Percentiles rank a stretch among this genome's conserved stretches.
Evolutionary conservation across 2,113 vertebrate species (phyloP).

Genomic region (Chaetura pelagica): DNA sequence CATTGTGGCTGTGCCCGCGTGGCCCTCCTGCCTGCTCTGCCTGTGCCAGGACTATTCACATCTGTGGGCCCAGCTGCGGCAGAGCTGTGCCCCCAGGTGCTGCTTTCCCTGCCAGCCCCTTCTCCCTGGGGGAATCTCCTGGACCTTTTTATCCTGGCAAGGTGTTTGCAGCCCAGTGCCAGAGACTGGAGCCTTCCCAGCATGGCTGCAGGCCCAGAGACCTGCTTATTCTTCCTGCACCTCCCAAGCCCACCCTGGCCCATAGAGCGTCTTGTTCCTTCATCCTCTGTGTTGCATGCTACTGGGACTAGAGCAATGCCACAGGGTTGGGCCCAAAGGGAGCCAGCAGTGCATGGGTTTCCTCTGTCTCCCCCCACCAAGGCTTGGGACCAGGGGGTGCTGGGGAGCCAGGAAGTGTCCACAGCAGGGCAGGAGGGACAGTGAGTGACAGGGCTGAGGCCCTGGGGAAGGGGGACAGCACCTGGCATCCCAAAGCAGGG

Average conservation of each 20-base stretch:
- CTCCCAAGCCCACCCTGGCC: not conserved
- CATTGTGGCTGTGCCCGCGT: not conserved
- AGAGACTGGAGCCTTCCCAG: not conserved
- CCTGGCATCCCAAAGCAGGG: not conserved
- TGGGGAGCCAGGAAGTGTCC: not conserved
- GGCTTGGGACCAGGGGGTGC: not conserved
- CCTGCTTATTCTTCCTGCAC: not conserved
- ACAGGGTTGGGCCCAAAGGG: not conserved
- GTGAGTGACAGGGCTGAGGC: rapidly evolving
- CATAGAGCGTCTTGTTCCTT: not conserved
- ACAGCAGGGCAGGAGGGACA: not conserved
- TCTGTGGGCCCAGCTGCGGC: not conserved
- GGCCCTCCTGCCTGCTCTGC: not conserved
- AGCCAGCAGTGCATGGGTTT: rapidly evolving
- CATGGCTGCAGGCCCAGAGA: not conserved
- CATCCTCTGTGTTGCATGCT: rapidly evolving
- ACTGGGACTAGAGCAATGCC: not conserved
- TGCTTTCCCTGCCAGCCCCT: not conserved
- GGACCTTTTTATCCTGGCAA: not conserved
- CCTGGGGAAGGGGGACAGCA: too few relatives aligned
- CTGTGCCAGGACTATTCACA: not conserved
- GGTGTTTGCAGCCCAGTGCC: rapidly evolving
- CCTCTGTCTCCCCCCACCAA: rapidly evolving
- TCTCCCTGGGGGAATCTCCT: not conserved
- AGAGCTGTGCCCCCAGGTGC: rapidly evolving